Evolutionary conservation across 1,140 invertebrate genomes (phyloP).

Genomic region (Drosophila baimaii): DNA sequence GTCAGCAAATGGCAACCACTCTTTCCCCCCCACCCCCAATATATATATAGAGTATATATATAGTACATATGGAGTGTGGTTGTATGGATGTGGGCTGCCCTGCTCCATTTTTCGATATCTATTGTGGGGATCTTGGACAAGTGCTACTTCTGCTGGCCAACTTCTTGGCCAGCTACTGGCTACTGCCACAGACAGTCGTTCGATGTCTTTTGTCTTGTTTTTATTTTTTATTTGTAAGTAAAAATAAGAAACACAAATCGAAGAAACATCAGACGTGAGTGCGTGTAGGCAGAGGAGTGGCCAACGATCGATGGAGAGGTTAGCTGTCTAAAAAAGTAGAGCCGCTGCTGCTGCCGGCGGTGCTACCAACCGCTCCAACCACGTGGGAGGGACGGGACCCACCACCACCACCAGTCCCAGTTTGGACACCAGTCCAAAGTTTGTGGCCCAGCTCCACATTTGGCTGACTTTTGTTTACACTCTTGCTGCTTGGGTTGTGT

Average conservation of each 20-base stretch:
- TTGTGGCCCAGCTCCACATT: too few relatives aligned
- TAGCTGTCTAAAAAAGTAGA: conserved; percentile 27
- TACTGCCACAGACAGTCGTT: conserved; percentile 23
- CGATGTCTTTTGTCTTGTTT: conserved; percentile 54
- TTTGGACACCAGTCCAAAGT: conserved; percentile 43
- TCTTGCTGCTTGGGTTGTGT: conserved; percentile 49
- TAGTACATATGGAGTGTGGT: not conserved
- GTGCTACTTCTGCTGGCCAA: conserved; percentile 66
- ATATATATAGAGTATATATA: not conserved
- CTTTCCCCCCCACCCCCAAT: conserved; percentile 11
- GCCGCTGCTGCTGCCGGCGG: conserved; percentile 9
- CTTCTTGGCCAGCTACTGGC: conserved; percentile 48
- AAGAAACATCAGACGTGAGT: conserved; percentile 36
- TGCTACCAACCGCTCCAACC: conserved; percentile 3
- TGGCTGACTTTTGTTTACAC: conserved; percentile 72
- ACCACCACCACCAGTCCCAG: conserved; percentile 24
- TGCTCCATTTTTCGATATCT: conserved; percentile 70
- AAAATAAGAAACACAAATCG: conserved; percentile 8
- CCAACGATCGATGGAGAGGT: conserved; percentile 43
- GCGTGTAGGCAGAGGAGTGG: conserved; percentile 70
- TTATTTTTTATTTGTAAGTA: not conserved
- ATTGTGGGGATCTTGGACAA: conserved; percentile 61
- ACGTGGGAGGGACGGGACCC: conserved; percentile 60
- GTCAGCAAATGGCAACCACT: conserved; percentile 35
- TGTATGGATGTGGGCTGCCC: conserved; percentile 59